These are phyloP conservation scores for Hypercompe scribonia DNA, from an alignment of 2,888 invertebrate species.

Conservation along the genomic window DNA sequence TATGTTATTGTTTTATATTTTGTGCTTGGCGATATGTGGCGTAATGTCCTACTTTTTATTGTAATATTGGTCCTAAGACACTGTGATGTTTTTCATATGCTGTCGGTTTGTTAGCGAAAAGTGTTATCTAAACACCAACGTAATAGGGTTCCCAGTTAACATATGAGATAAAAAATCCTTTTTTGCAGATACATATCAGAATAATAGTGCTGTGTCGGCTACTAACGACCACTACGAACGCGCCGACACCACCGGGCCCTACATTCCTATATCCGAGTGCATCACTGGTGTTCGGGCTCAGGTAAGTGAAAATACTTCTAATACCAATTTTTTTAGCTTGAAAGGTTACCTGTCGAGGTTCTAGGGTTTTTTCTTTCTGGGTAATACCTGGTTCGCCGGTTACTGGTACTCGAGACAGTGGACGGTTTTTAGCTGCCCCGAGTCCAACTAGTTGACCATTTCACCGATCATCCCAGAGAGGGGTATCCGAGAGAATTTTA, in stretches of 20 bases:
- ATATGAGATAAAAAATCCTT: conserved; percentile 14
- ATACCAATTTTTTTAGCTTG: background rate
- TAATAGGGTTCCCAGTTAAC: background rate
- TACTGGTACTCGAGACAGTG: too few species aligned
- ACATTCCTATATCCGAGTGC: conserved; percentile 97
- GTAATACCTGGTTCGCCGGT: too few species aligned
- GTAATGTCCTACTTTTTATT: background rate
- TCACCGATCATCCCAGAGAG: too few species aligned
- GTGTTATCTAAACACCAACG: background rate
- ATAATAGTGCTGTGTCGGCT: conserved; percentile 49
- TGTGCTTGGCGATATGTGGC: conserved; percentile 1
- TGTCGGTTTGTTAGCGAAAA: background rate
- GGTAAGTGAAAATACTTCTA: conserved; percentile 54
- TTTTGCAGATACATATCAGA: conserved; percentile 66
- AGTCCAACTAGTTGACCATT: too few species aligned
- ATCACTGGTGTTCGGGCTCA: conserved; percentile 91
- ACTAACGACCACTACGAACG: conserved; percentile 61
- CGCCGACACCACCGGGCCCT: conserved; percentile 89
- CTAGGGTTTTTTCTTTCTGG: too few species aligned
- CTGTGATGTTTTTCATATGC: background rate
- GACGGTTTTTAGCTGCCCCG: too few species aligned
- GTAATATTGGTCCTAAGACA: conserved; percentile 1
- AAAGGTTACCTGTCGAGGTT: too few species aligned
- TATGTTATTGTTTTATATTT: background rate
- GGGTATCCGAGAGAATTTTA: too few species aligned